Percentiles rank a stretch among this genome's conserved stretches.
Evolutionary conservation across 2,888 invertebrate genomes (phyloP).

Genomic region (Desoria tigrina): DNA sequence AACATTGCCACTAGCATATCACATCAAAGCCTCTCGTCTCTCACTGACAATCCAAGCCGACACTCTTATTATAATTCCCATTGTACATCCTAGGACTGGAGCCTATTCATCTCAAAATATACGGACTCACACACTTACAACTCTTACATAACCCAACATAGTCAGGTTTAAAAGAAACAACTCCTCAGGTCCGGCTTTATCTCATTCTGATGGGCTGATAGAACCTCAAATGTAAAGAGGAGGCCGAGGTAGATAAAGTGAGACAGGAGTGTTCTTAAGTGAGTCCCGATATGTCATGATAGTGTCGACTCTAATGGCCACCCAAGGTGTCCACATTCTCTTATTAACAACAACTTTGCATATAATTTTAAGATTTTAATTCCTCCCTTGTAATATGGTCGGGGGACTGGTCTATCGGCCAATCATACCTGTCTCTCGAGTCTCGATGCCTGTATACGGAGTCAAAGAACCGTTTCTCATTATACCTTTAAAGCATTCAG

Average conservation of each 20-base stretch:
- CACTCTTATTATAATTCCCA: too few relatives aligned
- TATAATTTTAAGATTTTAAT: too few relatives aligned
- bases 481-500: too few relatives aligned
- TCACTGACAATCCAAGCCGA: too few relatives aligned
- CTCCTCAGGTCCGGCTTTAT: too few relatives aligned
- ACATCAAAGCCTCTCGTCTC: not conserved
- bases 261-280: constrained; percentile 17
- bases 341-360: not conserved
- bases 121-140: not conserved
- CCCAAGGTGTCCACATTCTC: constrained; percentile 25
- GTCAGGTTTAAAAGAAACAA: not conserved
- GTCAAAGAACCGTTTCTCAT: too few relatives aligned
- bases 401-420: too few relatives aligned
- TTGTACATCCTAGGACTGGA: too few relatives aligned
- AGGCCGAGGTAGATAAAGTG: not conserved
- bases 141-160: not conserved
- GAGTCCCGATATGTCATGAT: constrained; percentile 33
- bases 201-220: constrained; percentile 2
- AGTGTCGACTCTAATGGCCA: constrained; percentile 33
- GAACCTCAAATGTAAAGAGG: not conserved
- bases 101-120: too few relatives aligned
- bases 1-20: constrained; percentile 3
- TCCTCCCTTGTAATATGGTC: too few relatives aligned
- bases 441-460: too few relatives aligned
- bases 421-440: too few relatives aligned